Conservation (phyloP, 1,140 invertebrate species). For the Zaprionus inermis region DNA sequence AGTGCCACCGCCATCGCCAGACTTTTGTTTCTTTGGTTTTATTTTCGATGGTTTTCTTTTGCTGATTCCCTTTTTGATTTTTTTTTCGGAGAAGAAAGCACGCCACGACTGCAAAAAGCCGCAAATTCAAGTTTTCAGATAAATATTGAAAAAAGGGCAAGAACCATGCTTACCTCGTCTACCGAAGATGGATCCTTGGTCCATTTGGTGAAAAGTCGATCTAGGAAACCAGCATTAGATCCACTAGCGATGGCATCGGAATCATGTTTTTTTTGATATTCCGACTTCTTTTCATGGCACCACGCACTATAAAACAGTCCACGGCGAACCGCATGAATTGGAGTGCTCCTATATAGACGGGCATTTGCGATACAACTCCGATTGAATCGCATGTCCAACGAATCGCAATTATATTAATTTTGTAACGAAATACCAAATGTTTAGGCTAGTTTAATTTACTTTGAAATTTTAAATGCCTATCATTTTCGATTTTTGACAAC, state of each 20-base stretch:
- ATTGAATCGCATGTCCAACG: slow-evolving; percentile 8
- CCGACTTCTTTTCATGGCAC: neutral
- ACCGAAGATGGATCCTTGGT: slow-evolving; percentile 36
- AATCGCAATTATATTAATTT: neutral
- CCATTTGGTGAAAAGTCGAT: slow-evolving; percentile 41
- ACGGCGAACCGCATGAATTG: neutral
- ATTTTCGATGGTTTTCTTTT: neutral
- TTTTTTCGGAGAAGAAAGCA: slow-evolving; percentile 51
- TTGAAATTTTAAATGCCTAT: neutral
- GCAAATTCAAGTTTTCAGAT: neutral
- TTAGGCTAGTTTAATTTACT: neutral
- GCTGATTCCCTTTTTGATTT: neutral
- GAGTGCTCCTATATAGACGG: neutral
- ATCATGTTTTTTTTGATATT: neutral
- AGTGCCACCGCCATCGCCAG: neutral
- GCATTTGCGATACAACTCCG: neutral
- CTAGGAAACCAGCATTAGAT: slow-evolving; percentile 39
- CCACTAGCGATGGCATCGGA: slow-evolving; percentile 33
- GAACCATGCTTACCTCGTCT: slow-evolving; percentile 29
- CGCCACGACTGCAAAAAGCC: slow-evolving; percentile 50
- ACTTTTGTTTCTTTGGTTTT: neutral
- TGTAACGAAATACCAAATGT: neutral
- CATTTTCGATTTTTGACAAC: neutral
- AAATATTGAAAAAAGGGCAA: neutral
- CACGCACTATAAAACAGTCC: neutral